These are phyloP conservation scores for Eucera pruinosa DNA, from an alignment of 2,888 invertebrate species.

Conservation along the genomic window DNA sequence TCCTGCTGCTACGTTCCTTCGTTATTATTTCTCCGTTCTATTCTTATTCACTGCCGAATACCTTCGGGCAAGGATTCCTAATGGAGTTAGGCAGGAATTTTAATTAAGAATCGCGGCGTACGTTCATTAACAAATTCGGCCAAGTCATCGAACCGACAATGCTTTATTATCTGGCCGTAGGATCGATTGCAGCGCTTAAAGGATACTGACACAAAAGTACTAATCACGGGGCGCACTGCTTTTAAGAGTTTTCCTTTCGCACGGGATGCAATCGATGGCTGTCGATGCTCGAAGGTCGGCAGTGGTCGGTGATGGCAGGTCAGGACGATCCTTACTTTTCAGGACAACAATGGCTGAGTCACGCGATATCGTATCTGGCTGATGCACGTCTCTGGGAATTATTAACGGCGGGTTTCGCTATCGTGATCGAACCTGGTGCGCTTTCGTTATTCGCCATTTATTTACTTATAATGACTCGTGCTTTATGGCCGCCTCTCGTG, in stretches of 20 bases:
- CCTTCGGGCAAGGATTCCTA: not conserved
- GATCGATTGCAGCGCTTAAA: slow-evolving; percentile 43
- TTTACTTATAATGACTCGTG: slow-evolving; percentile 22
- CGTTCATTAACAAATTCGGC: slow-evolving; percentile 52
- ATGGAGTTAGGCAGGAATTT: slow-evolving; percentile 40
- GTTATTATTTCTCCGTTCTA: not conserved
- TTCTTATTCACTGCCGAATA: not conserved
- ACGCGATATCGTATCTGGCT: slow-evolving; percentile 64
- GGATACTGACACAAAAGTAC: slow-evolving; percentile 35
- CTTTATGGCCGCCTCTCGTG: not conserved
- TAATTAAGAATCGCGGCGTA: slow-evolving; percentile 55
- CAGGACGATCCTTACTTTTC: slow-evolving; percentile 59
- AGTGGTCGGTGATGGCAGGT: slow-evolving; percentile 51
- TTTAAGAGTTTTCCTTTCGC: slow-evolving; percentile 27
- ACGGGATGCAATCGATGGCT: slow-evolving; percentile 5
- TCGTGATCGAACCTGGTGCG: slow-evolving; percentile 51
- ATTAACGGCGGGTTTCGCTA: slow-evolving; percentile 51
- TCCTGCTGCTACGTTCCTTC: not conserved
- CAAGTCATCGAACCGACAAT: slow-evolving; percentile 50
- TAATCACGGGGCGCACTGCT: slow-evolving; percentile 31
- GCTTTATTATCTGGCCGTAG: slow-evolving; percentile 46
- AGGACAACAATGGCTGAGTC: slow-evolving; percentile 70
- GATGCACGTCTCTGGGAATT: slow-evolving; percentile 46
- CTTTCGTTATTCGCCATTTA: slow-evolving; percentile 29
- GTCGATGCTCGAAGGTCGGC: slow-evolving; percentile 55